Evolutionary conservation across 2,113 vertebrate genomes (phyloP), one percentile per base, ranked within the genome.

Genomic region (Triplophysa dalaica): DNA sequence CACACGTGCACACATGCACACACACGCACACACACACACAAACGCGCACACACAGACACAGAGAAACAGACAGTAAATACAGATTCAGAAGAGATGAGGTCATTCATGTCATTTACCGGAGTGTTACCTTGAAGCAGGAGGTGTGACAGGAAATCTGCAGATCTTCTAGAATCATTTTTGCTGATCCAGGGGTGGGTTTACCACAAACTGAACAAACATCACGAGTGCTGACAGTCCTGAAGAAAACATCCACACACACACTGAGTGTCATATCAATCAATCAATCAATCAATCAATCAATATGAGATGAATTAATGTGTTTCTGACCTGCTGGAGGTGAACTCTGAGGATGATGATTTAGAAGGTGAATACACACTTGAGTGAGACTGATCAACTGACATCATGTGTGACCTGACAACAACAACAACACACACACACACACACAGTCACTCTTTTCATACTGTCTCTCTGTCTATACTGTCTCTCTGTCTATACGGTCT

Each of bases 101-200:
- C 13, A 3, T 21, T 14, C 9, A 12, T 16, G 43, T 3, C 11
- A 61, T 12, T 1, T 12, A 12, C 6, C 19, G 16, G 12, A 22
- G 21, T 13, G 7, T 90, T 93, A 96, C 95, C 94, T 94, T 95
- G 89, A 96, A 95, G 87, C 95, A 96, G 68, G 92, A 91, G 0
- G 93, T 93, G 86, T 96, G 95, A 86, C 94, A 94, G 83, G 87
- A 91, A 81, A 96, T 94, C 80, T 93, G 90, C 82, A 94, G 86
- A 52, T 94, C 93, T 79, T 94, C 91, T 85, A 96, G 86, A 87
- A 95, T 93, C 92, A 96, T 95, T 87, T 93, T 95, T 19, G 91
- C 90, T 75, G 90, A 89, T 82, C 85, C 83, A 79, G 87, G 90
- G 87, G 95, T 84, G 79, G 92, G 90, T 80, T 95, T 94, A 64